phyloP scores from a whole-genome alignment of 2,797 vertebrate genomes.

The Mus caroli region DNA sequence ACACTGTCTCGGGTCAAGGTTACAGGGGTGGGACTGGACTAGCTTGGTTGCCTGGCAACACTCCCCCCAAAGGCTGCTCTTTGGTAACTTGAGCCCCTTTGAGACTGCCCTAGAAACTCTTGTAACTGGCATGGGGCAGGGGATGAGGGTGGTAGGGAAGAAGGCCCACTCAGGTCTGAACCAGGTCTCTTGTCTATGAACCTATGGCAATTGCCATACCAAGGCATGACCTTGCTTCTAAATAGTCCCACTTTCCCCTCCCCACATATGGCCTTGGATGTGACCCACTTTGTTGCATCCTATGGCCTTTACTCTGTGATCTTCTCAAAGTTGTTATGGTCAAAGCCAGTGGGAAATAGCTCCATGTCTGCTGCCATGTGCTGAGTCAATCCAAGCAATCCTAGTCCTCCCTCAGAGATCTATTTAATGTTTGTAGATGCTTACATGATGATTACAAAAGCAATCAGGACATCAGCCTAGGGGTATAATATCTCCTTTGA shows the following conservation, averaged over 20 bases:
- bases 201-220: conserved; percentile 35
- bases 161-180: not conserved
- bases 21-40: conserved; percentile 30
- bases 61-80: conserved; percentile 41
- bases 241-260: not conserved
- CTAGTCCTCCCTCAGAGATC: conserved; percentile 64
- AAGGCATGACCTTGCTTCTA: conserved; percentile 9
- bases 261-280: conserved; percentile 28
- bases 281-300: conserved; percentile 40
- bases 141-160: conserved; percentile 2
- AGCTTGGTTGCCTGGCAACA: conserved; percentile 69
- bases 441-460: conserved; percentile 74
- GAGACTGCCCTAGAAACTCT: conserved; percentile 65
- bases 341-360: conserved; percentile 66
- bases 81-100: conserved; percentile 73
- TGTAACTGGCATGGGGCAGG: conserved; percentile 15
- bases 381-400: conserved; percentile 68
- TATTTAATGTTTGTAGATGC: conserved; percentile 71
- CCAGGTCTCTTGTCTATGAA: conserved; percentile 23
- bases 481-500: conserved; percentile 51
- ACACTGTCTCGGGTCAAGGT: conserved; percentile 61
- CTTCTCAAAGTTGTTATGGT: conserved; percentile 53
- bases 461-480: conserved; percentile 50
- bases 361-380: conserved; percentile 37
- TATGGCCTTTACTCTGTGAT: not conserved